A percentile compares a stretch with the other conserved stretches of the same genome.
Evolutionary conservation across 2,113 vertebrate species (phyloP).

Genomic region (Phocoena phocoena): DNA sequence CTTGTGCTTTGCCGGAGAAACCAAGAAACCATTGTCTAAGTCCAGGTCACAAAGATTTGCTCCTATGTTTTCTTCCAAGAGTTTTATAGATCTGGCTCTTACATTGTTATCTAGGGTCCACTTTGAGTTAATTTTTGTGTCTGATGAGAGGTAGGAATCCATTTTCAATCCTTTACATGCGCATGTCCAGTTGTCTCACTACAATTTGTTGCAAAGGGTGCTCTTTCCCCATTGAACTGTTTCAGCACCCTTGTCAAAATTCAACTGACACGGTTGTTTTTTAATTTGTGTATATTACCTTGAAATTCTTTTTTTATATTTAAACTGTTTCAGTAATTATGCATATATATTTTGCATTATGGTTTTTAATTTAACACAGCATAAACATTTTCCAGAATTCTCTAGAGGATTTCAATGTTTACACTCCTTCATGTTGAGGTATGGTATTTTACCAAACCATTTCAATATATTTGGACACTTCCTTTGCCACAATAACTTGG

Average conservation of each 20-base stretch:
- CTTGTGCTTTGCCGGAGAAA: background rate
- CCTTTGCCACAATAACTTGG: background rate
- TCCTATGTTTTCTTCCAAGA: background rate
- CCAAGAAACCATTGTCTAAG: background rate
- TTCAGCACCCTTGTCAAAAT: background rate
- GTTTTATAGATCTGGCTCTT: background rate
- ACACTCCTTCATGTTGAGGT: background rate
- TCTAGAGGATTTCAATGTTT: background rate
- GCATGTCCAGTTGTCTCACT: background rate
- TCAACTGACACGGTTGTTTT: background rate
- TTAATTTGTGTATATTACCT: background rate
- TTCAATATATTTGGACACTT: background rate
- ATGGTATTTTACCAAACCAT: background rate
- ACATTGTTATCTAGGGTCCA: background rate
- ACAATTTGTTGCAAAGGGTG: background rate
- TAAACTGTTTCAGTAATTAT: background rate
- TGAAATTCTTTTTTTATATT: background rate
- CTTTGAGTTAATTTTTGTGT: background rate
- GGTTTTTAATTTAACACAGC: background rate
- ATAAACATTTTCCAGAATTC: background rate
- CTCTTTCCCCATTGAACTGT: background rate
- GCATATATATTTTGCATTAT: background rate
- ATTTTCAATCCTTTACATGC: background rate
- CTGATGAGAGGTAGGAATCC: background rate
- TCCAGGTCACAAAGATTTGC: background rate